Evolutionary conservation across 2,113 vertebrate species (phyloP).

Genomic region (Pelecanus crispus): DNA sequence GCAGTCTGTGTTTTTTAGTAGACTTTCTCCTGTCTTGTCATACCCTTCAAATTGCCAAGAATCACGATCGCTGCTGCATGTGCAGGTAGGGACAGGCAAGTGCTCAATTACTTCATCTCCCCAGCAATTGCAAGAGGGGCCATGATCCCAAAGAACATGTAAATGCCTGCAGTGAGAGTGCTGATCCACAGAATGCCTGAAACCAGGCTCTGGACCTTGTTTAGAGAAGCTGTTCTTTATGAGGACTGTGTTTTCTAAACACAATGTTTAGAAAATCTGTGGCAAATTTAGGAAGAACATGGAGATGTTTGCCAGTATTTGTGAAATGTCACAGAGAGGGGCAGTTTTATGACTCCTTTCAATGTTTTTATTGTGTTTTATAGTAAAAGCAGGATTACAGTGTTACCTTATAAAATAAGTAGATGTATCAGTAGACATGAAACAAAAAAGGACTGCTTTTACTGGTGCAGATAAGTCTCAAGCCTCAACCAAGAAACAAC

Average conservation of each 20-base stretch:
- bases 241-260: not conserved
- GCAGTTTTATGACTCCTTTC: not conserved
- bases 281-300: not conserved
- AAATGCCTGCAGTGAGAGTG: not conserved
- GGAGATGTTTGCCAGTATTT: not conserved
- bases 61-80: fast-evolving
- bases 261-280: not conserved
- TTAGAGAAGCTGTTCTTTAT: not conserved
- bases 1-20: not conserved
- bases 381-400: not conserved
- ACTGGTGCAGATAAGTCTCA: not conserved
- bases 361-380: not conserved
- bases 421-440: not conserved
- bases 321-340: not conserved
- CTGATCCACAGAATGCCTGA: not conserved
- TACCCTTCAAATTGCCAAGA: not conserved
- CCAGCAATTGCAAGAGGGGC: not conserved
- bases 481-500: not conserved
- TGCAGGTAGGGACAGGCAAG: not conserved
- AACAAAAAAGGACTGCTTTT: not conserved
- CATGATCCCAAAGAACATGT: fast-evolving
- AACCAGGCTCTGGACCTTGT: not conserved
- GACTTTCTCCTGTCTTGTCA: not conserved
- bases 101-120: not conserved
- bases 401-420: not conserved